Evolutionary conservation across 2,888 invertebrate genomes (phyloP).

Genomic region (Augiades crinisus): DNA sequence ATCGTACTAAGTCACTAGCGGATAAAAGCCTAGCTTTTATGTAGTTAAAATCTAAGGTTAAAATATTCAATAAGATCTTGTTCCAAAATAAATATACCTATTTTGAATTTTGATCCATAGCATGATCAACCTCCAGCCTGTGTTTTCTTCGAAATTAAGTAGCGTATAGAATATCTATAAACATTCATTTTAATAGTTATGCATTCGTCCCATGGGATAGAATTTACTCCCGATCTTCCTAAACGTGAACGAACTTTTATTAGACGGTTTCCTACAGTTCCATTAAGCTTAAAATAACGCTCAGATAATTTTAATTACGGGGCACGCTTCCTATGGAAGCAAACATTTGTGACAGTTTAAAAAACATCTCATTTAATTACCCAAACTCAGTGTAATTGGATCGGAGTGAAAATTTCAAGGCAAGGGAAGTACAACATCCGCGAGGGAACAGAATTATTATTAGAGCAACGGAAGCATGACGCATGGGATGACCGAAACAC

Average conservation of each 20-base stretch:
- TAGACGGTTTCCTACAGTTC: background rate
- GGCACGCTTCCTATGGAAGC: conserved; percentile 13
- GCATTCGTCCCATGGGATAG: too few relatives aligned
- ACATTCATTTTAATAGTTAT: too few relatives aligned
- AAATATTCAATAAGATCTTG: too few relatives aligned
- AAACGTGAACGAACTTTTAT: conserved; percentile 5
- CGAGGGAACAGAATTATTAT: conserved; percentile 44
- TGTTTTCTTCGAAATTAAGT: too few relatives aligned
- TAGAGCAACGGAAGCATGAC: conserved; percentile 49
- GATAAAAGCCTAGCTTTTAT: too few relatives aligned
- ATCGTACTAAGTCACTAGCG: too few relatives aligned
- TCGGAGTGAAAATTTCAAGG: conserved; percentile 55
- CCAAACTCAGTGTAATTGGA: conserved; percentile 39
- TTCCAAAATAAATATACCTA: too few relatives aligned
- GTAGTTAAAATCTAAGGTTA: too few relatives aligned
- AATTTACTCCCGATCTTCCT: too few relatives aligned
- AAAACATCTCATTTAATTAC: conserved; percentile 38
- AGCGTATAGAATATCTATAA: too few relatives aligned
- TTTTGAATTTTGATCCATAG: too few relatives aligned
- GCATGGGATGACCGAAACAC: conserved; percentile 38
- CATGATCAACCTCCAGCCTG: too few relatives aligned
- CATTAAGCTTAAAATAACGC: conserved; percentile 6
- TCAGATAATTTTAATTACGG: conserved; percentile 14
- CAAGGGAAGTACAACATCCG: conserved; percentile 56
- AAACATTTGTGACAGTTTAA: conserved; percentile 31